phyloP scores from a whole-genome alignment of 37 sponge, comb jelly and placozoan species.

The Haliclona indistincta region DNA sequence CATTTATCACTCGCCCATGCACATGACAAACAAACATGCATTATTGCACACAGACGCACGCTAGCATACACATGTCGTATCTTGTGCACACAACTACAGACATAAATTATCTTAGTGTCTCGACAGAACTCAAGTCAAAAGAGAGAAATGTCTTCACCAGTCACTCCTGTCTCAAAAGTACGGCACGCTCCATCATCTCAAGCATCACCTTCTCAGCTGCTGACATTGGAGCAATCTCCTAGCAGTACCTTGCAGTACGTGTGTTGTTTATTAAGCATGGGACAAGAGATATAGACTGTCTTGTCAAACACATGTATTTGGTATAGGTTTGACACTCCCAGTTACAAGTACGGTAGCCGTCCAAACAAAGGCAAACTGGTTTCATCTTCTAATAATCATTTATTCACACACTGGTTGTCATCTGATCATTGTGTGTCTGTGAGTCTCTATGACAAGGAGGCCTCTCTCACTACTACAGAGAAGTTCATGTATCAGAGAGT shows the following conservation, averaged over 20 bases:
- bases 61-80: too few species aligned
- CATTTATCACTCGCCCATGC: too few species aligned
- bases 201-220: neutral
- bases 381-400: neutral
- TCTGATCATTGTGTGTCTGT: neutral
- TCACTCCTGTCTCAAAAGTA: neutral
- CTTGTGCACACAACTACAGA: too few species aligned
- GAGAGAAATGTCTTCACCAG: neutral
- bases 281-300: neutral
- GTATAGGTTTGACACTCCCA: neutral
- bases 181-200: neutral
- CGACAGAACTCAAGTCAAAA: too few species aligned
- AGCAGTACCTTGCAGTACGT: neutral
- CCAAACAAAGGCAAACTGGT: neutral
- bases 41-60: too few species aligned
- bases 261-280: too few species aligned
- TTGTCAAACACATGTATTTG: neutral
- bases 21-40: too few species aligned
- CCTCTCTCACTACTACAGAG: slow-evolving; percentile 20
- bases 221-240: neutral
- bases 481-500: slow-evolving; percentile 56
- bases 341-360: neutral
- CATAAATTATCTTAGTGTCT: too few species aligned
- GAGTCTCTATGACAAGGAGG: slow-evolving; percentile 9
- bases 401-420: neutral